A percentile compares a stretch with the other conserved stretches of the same genome.
Conservation (phyloP, 1,140 invertebrate genomes). For the Wiebesia pumilae region DNA sequence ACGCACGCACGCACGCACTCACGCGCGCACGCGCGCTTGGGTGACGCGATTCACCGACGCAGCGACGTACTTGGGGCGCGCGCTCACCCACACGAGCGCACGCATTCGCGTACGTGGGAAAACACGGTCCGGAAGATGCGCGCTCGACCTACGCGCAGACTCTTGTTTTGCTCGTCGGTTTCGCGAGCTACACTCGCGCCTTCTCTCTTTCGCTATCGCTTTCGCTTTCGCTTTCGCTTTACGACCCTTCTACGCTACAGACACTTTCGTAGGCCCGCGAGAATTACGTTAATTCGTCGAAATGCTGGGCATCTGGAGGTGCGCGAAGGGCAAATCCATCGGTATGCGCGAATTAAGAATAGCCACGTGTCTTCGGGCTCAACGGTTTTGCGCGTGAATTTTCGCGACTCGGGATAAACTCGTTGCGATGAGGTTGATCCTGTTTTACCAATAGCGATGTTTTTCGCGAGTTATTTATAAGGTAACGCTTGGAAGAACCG, state of each 20-base stretch:
- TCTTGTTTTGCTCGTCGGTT: conserved; percentile 67
- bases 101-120: conserved; percentile 56
- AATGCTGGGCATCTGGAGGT: conserved; percentile 21
- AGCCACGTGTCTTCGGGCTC: not conserved
- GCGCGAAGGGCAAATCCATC: not conserved
- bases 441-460: too few species aligned
- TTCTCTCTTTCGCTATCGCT: not conserved
- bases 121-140: conserved; percentile 68
- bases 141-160: conserved; percentile 63
- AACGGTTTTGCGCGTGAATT: too few species aligned
- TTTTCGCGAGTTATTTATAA: too few species aligned
- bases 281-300: conserved; percentile 1
- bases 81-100: not conserved
- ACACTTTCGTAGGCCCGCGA: conserved; percentile 23
- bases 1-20: not conserved
- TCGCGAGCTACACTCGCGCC: conserved; percentile 20
- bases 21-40: not conserved
- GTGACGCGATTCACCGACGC: too few species aligned
- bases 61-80: not conserved
- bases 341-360: not conserved
- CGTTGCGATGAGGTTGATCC: too few species aligned
- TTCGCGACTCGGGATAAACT: too few species aligned
- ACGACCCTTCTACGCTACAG: conserved; percentile 43
- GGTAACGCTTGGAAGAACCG: too few species aligned
- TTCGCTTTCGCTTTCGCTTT: conserved; percentile 11